Evolutionary conservation across 2,888 invertebrate species (phyloP).

Genomic region (Idaea biselata): DNA sequence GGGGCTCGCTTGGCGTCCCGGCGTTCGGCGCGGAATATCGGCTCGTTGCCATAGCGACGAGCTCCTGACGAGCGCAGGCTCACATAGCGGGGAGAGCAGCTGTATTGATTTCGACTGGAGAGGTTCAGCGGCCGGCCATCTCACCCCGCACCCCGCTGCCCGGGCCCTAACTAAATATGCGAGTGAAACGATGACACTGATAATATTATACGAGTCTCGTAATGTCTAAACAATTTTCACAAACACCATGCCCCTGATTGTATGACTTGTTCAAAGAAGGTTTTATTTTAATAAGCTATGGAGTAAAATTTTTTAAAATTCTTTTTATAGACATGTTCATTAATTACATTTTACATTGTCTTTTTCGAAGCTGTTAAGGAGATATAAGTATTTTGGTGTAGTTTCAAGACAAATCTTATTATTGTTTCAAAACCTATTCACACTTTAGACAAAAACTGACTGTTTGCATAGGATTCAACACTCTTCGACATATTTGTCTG

Average conservation of each 20-base stretch:
- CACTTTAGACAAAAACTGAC: too few relatives aligned
- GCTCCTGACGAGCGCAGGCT: slow-evolving; percentile 59
- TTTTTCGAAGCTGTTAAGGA: too few relatives aligned
- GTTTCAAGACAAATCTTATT: too few relatives aligned
- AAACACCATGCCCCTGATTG: neutral
- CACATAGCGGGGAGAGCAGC: slow-evolving; percentile 75
- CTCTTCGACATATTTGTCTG: too few relatives aligned
- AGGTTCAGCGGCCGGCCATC: slow-evolving; percentile 70
- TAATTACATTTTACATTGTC: too few relatives aligned
- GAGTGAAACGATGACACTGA: slow-evolving; percentile 12
- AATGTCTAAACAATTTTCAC: slow-evolving; percentile 11
- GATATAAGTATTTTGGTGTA: too few relatives aligned
- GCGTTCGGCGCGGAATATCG: slow-evolving; percentile 46
- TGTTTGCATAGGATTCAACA: too few relatives aligned
- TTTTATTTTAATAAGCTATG: too few relatives aligned
- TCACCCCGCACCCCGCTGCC: slow-evolving; percentile 42
- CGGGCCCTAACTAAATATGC: slow-evolving; percentile 11
- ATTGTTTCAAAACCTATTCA: too few relatives aligned
- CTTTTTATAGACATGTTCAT: too few relatives aligned
- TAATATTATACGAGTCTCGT: neutral
- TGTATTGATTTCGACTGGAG: slow-evolving; percentile 79
- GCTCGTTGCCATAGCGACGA: slow-evolving; percentile 70
- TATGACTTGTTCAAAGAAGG: neutral
- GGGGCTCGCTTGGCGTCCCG: slow-evolving; percentile 34
- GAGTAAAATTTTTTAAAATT: too few relatives aligned